phyloP scores from a whole-genome alignment of 2,113 vertebrate genomes.

The Lagenorhynchus albirostris region DNA sequence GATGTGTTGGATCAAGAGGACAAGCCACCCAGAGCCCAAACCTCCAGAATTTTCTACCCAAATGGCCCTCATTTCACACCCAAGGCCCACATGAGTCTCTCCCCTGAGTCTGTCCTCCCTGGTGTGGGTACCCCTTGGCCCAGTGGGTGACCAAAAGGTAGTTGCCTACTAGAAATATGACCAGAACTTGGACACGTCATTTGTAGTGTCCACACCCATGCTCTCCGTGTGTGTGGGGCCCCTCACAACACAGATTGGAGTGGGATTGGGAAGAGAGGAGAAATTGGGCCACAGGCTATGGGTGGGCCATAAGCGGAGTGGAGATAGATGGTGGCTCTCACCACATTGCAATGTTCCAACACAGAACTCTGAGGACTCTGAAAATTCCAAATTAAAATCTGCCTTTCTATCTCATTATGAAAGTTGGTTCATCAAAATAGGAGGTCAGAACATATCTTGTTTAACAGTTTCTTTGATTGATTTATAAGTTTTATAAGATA shows the following conservation, averaged over 20 bases:
- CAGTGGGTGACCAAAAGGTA: not conserved
- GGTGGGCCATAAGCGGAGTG: no score
- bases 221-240: no score
- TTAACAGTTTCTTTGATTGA: not conserved
- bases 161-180: not conserved
- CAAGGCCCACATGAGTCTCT: not conserved
- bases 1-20: not conserved
- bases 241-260: not conserved
- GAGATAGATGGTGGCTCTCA: not conserved
- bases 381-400: not conserved
- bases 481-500: not conserved
- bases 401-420: not conserved
- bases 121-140: not conserved
- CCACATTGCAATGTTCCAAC: not conserved
- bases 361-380: not conserved
- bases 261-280: not conserved
- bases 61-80: not conserved
- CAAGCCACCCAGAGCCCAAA: no score
- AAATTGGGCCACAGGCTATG: rapidly evolving
- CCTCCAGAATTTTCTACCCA: not conserved
- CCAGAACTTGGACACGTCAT: not conserved
- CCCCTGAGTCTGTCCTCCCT: no score
- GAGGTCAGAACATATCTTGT: not conserved
- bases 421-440: not conserved
- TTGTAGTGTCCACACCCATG: not conserved